phyloP scores from a whole-genome alignment of 64 coral and sea anemone genomes.

The Hydrozoanthus tunicans region DNA sequence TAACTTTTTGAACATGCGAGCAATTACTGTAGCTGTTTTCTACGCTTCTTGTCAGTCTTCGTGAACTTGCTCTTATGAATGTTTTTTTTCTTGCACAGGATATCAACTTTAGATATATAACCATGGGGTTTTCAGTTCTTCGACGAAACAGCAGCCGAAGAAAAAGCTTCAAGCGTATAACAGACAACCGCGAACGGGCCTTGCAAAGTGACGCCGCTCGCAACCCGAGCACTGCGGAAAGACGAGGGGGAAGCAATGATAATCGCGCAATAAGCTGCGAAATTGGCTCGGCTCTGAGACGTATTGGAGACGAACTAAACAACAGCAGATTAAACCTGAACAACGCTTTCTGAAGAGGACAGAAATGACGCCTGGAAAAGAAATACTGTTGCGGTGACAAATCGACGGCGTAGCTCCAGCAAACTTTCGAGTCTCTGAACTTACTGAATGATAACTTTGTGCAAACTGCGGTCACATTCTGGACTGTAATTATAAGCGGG shows the following conservation, averaged over 20 bases:
- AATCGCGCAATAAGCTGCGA: slow-evolving; percentile 57
- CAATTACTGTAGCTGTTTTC: too few species aligned
- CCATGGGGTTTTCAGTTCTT: slow-evolving; percentile 80
- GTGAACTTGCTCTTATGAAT: too few species aligned
- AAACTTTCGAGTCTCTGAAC: too few species aligned
- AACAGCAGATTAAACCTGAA: slow-evolving; percentile 80
- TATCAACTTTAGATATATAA: background rate
- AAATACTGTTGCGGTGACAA: background rate
- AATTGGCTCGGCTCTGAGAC: slow-evolving; percentile 78
- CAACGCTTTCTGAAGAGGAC: slow-evolving; percentile 43
- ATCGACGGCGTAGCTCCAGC: background rate
- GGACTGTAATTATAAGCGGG: too few species aligned
- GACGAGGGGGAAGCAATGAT: slow-evolving; percentile 47
- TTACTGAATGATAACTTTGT: too few species aligned
- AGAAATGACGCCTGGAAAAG: background rate
- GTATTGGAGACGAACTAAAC: slow-evolving; percentile 90
- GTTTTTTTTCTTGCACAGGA: slow-evolving; percentile 1
- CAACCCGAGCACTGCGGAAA: slow-evolving; percentile 45
- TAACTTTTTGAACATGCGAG: too few species aligned
- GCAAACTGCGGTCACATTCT: too few species aligned
- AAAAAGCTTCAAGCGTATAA: slow-evolving; percentile 68
- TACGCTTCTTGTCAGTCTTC: too few species aligned
- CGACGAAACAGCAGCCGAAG: slow-evolving; percentile 88
- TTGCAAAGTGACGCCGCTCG: slow-evolving; percentile 20
- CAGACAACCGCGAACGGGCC: slow-evolving; percentile 70